phyloP scores from a whole-genome alignment of 64 coral and sea anemone genomes.

The Orbicella faveolata region DNA sequence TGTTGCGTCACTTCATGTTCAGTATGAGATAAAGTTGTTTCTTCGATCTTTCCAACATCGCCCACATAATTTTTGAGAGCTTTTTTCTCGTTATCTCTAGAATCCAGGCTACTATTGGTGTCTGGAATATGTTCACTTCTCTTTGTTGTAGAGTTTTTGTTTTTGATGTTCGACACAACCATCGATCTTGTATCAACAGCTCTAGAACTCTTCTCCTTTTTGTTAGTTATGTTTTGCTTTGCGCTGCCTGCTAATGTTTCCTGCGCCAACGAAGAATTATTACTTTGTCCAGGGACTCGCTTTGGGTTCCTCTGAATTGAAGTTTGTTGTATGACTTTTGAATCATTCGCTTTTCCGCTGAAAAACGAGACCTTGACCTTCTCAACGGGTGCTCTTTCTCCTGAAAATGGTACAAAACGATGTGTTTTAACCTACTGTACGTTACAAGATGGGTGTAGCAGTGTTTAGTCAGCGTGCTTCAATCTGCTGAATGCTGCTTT shows the following conservation, averaged over 20 bases:
- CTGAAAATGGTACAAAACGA: neutral
- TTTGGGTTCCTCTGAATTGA: neutral
- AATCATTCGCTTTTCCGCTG: neutral
- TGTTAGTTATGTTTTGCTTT: neutral
- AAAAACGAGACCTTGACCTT: neutral
- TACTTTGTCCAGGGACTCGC: neutral
- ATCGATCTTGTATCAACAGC: neutral
- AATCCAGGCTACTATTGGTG: neutral
- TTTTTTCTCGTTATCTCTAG: neutral
- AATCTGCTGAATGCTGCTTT: too few species aligned
- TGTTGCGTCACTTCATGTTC: too few species aligned
- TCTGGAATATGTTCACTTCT: neutral
- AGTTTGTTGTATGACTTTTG: neutral
- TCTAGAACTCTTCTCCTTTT: neutral
- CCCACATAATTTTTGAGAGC: neutral
- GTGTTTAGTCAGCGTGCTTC: too few species aligned
- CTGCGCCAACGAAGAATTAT: neutral
- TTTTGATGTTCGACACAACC: neutral
- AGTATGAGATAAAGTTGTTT: neutral
- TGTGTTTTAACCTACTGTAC: too few species aligned
- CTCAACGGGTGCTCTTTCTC: neutral
- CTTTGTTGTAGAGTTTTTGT: neutral
- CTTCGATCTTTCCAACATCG: neutral
- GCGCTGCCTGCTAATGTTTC: neutral
- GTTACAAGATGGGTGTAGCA: too few species aligned